phyloP scores from a whole-genome alignment of 2,797 vertebrate species.

The Chaetodon trifasciatus region DNA sequence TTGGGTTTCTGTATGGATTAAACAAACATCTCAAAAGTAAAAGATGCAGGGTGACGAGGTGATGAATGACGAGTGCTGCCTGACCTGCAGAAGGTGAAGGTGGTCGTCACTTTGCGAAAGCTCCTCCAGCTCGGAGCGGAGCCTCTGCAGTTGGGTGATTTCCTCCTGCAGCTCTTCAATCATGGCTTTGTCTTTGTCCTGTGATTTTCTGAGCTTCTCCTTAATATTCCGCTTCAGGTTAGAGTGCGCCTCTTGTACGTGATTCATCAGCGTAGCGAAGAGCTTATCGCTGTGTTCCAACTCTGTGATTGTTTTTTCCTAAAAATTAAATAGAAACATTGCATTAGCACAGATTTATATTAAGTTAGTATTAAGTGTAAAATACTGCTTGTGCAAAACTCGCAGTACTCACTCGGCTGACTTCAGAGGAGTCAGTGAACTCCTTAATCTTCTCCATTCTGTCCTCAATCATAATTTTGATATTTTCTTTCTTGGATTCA shows the following conservation, averaged over 20 bases:
- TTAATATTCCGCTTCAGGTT: conserved; percentile 31
- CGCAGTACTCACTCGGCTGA: conserved; percentile 50
- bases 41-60: not conserved
- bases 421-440: conserved; percentile 17
- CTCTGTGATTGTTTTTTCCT: conserved; percentile 50
- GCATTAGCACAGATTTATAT: not conserved
- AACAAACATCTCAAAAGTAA: not conserved
- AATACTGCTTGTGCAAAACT: conserved; percentile 6
- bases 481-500: conserved; percentile 29
- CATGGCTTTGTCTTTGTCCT: not conserved
- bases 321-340: not conserved
- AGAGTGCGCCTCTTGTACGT: conserved; percentile 8
- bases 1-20: too few species aligned
- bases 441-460: conserved; percentile 56
- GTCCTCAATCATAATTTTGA: conserved; percentile 57
- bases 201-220: conserved; percentile 48
- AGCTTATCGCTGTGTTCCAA: conserved; percentile 9
- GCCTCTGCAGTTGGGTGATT: conserved; percentile 44
- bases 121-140: conserved; percentile 58
- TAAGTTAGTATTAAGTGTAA: too few species aligned
- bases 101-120: conserved; percentile 61
- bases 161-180: conserved; percentile 58
- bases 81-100: conserved; percentile 69
- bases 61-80: not conserved
- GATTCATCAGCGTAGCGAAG: conserved; percentile 34